These are phyloP conservation scores for Pristionchus japonicus DNA, from an alignment of 2,888 invertebrate species.

Conservation along the genomic window DNA sequence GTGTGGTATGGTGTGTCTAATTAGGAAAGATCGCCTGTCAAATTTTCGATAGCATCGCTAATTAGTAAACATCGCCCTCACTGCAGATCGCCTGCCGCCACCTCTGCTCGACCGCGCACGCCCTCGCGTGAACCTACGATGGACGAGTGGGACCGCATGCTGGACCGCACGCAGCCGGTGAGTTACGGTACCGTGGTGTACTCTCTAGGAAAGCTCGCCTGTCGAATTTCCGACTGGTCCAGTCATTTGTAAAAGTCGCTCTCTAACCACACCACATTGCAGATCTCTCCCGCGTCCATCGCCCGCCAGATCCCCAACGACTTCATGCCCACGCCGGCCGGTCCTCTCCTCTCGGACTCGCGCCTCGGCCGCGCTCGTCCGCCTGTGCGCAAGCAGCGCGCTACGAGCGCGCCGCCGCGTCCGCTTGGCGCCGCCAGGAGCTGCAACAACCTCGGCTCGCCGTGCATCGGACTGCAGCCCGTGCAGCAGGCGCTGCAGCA, in stretches of 20 bases:
- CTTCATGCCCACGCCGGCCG: neutral
- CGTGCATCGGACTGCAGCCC: neutral
- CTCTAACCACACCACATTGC: neutral
- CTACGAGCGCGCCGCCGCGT: neutral
- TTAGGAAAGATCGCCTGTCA: neutral
- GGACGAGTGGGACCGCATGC: conserved; percentile 15
- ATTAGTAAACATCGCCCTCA: neutral
- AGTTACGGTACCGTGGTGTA: neutral
- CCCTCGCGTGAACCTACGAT: neutral
- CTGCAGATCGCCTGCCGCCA: neutral
- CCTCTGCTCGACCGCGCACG: neutral
- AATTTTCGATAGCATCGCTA: too few species aligned
- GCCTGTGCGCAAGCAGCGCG: neutral
- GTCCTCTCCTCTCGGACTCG: neutral
- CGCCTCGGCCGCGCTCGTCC: neutral
- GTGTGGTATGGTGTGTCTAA: neutral
- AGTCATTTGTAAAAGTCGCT: neutral
- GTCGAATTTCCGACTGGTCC: neutral
- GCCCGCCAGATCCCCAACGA: neutral
- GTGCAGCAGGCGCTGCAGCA: neutral
- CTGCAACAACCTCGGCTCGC: neutral
- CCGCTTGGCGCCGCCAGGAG: neutral
- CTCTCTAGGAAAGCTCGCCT: neutral
- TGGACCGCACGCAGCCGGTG: conserved; percentile 9
- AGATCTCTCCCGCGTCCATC: neutral